phyloP scores from a whole-genome alignment of 2,888 invertebrate genomes.

The Zeuzera pyrina region DNA sequence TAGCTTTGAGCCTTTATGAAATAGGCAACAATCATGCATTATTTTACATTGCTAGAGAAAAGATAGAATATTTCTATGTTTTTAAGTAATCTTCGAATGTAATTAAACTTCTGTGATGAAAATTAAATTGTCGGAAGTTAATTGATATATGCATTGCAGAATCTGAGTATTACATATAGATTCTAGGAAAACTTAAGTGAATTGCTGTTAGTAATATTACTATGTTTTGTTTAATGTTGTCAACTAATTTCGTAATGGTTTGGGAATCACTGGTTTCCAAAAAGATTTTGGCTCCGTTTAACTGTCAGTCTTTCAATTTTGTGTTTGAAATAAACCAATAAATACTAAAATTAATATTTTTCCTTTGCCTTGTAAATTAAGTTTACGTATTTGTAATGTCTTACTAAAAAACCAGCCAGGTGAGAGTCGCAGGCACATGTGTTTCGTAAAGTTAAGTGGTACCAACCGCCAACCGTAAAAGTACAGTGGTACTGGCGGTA shows the following conservation, averaged over 20 bases:
- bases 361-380: conserved; percentile 3
- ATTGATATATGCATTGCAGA: conserved; percentile 52
- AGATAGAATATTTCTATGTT: conserved; percentile 55
- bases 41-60: conserved; percentile 56
- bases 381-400: too few relatives aligned
- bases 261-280: conserved; percentile 53
- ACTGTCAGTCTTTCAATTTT: conserved; percentile 67
- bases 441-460: too few relatives aligned
- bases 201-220: conserved; percentile 65
- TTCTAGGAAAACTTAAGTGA: conserved; percentile 56
- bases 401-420: too few relatives aligned
- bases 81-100: conserved; percentile 54
- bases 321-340: conserved; percentile 70
- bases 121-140: conserved; percentile 57
- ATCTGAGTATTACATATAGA: conserved; percentile 66
- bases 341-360: conserved; percentile 32
- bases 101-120: conserved; percentile 66
- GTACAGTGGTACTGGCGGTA: too few relatives aligned
- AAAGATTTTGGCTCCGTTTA: conserved; percentile 58
- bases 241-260: conserved; percentile 64
- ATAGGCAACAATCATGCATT: conserved; percentile 52
- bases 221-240: conserved; percentile 68
- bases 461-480: too few relatives aligned
- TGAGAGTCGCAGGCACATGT: too few relatives aligned
- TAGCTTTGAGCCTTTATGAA: conserved; percentile 42